Percentiles rank a stretch among this genome's conserved stretches.
Conservation (phyloP, 1,140 invertebrate genomes). For the Papilio glaucus region DNA sequence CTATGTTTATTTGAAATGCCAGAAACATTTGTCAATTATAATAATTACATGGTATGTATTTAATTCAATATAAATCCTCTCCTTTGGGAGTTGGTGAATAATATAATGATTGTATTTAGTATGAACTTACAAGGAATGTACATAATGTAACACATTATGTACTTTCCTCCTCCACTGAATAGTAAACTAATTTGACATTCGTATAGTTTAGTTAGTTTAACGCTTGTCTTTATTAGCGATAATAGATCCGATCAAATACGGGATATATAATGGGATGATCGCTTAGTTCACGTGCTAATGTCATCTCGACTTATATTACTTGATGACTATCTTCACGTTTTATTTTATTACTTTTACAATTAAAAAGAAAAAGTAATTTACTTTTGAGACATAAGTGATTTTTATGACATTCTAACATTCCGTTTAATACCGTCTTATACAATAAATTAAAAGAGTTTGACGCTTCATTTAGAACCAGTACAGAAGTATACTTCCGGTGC, state of each 20-base stretch:
- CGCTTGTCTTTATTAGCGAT: background rate
- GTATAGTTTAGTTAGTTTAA: background rate
- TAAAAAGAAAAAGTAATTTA: no score
- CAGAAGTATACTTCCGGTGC: background rate
- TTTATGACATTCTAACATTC: no score
- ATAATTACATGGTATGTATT: no score
- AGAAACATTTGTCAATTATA: no score
- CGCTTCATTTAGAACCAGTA: background rate
- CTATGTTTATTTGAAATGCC: no score
- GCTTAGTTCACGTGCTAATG: background rate
- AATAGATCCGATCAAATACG: background rate
- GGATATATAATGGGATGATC: background rate
- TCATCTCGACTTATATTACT: background rate
- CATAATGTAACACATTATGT: background rate
- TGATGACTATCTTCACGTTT: background rate
- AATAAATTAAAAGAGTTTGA: background rate
- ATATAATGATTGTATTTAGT: background rate
- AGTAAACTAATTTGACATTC: conserved; percentile 6
- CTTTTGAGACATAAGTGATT: no score
- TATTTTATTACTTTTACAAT: background rate
- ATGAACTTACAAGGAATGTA: background rate
- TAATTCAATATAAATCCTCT: background rate
- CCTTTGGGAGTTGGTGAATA: no score
- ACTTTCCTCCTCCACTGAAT: background rate
- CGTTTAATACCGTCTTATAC: background rate